Evolutionary conservation across 2,113 vertebrate species (phyloP).

Genomic region (Chamaea fasciata): DNA sequence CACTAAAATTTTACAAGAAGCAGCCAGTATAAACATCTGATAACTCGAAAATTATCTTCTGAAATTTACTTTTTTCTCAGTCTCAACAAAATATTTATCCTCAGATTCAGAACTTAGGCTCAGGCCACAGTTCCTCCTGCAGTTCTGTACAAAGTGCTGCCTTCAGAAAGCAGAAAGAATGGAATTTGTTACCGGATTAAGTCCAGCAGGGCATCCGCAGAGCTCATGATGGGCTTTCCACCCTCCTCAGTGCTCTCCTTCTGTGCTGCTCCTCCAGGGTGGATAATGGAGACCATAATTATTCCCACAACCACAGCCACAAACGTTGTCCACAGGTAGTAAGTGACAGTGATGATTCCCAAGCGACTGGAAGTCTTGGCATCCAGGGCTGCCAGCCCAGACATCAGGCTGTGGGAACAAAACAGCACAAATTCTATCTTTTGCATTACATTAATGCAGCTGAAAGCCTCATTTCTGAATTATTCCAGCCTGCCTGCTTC

Average conservation of each 20-base stretch:
- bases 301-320: constrained; percentile 95
- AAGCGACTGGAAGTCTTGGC: constrained; percentile 95
- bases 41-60: not conserved
- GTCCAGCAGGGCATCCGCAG: constrained; percentile 93
- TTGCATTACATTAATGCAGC: not conserved
- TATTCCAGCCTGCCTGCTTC: not conserved
- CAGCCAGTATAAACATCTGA: not conserved
- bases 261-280: constrained; percentile 92
- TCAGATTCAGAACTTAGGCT: not conserved
- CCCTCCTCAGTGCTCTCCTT: constrained; percentile 88
- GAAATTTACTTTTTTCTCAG: not conserved
- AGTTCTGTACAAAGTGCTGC: not conserved
- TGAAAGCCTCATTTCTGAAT: not conserved
- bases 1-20: not conserved
- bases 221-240: constrained; percentile 93
- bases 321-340: constrained; percentile 98
- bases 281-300: constrained; percentile 94
- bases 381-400: constrained; percentile 92
- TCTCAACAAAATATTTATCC: not conserved
- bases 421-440: not conserved
- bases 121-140: not conserved
- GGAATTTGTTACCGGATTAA: constrained; percentile 84
- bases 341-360: constrained; percentile 95
- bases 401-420: constrained; percentile 85
- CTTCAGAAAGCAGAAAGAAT: not conserved